Conservation (phyloP, 2,797 vertebrate species). For the Moxostoma hubbsi region DNA sequence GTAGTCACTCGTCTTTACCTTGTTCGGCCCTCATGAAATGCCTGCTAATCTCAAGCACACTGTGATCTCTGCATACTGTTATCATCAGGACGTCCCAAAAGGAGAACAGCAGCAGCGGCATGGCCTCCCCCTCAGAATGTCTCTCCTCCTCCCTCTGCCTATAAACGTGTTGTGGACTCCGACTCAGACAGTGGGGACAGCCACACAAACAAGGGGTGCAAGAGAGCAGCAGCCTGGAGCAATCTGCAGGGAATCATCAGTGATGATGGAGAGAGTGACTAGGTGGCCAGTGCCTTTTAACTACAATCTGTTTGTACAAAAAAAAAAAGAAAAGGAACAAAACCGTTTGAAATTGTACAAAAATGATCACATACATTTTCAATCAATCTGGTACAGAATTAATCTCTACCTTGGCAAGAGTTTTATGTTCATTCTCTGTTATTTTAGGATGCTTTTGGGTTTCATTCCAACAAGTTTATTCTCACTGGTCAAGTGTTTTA, state of each 20-base stretch:
- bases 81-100: constrained; percentile 81
- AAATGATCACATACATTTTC: not conserved
- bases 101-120: constrained; percentile 61
- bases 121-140: constrained; percentile 40
- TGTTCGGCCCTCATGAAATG: not conserved
- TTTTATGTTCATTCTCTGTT: not conserved
- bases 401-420: not conserved
- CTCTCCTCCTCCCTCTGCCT: constrained; percentile 57
- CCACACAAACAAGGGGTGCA: constrained; percentile 39
- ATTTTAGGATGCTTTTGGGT: not conserved
- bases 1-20: too few relatives aligned
- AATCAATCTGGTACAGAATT: not conserved
- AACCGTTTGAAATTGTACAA: not conserved
- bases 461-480: not conserved
- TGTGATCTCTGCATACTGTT: not conserved
- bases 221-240: constrained; percentile 77
- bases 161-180: constrained; percentile 69
- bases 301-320: constrained; percentile 1
- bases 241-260: constrained; percentile 86
- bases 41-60: not conserved
- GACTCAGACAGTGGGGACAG: constrained; percentile 70
- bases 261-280: constrained; percentile 84
- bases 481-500: not conserved
- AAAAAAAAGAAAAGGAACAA: not conserved
- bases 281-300: constrained; percentile 27